Evolutionary conservation across 2,113 vertebrate genomes (phyloP).

Genomic region (Actenoides lindsayi): DNA sequence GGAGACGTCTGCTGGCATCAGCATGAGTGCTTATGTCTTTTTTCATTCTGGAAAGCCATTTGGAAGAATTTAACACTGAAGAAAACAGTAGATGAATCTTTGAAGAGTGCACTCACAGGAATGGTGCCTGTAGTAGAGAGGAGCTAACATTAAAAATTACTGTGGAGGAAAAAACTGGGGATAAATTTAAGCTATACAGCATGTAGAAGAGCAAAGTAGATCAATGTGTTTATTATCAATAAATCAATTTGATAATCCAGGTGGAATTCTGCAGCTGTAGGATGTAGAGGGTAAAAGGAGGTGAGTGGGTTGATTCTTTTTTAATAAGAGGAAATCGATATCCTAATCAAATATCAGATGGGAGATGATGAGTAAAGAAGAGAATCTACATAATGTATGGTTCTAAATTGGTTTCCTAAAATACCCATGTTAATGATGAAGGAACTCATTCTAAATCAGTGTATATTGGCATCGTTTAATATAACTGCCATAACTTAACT

Average conservation of each 20-base stretch:
- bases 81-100: constrained; percentile 20
- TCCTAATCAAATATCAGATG: constrained; percentile 54
- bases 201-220: constrained; percentile 55
- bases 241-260: constrained; percentile 67
- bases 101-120: neutral
- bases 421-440: constrained; percentile 58
- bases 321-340: constrained; percentile 51
- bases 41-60: constrained; percentile 21
- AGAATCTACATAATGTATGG: constrained; percentile 44
- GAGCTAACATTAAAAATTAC: constrained; percentile 24
- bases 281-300: constrained; percentile 40
- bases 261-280: constrained; percentile 59
- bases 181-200: neutral
- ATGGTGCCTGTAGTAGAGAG: neutral
- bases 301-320: constrained; percentile 30
- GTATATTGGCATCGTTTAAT: constrained; percentile 60
- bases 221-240: constrained; percentile 73
- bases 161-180: neutral
- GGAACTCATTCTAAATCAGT: constrained; percentile 46
- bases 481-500: constrained; percentile 52
- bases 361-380: constrained; percentile 13
- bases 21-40: neutral
- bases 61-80: constrained; percentile 51
- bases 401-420: constrained; percentile 54
- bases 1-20: constrained; percentile 30